These are phyloP conservation scores for Corticium candelabrum DNA, from an alignment of 37 sponge, comb jelly and placozoan genomes.

Conservation along the genomic window DNA sequence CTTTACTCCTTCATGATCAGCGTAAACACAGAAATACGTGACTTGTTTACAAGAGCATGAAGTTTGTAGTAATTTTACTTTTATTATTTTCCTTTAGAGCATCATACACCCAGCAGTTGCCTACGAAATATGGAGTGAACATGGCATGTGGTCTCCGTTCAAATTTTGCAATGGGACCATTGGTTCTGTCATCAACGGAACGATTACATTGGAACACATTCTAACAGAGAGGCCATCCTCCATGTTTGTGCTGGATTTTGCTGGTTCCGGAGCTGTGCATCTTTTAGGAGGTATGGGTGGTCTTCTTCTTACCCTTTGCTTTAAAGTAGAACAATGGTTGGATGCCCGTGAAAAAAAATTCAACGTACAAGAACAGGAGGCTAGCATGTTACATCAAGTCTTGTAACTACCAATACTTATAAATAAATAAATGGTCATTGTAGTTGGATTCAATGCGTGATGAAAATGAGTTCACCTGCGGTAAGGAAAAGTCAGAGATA, in stretches of 20 bases:
- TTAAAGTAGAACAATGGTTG: too few species aligned
- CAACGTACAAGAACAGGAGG: too few species aligned
- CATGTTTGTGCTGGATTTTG: background rate
- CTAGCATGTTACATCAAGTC: too few species aligned
- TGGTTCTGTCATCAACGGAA: background rate
- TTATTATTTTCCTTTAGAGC: background rate
- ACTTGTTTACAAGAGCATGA: too few species aligned
- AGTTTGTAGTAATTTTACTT: too few species aligned
- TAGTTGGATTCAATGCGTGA: too few species aligned
- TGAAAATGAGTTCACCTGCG: too few species aligned
- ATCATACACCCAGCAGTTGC: constrained; percentile 10
- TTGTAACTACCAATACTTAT: too few species aligned
- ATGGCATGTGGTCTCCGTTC: background rate
- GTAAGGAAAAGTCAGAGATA: too few species aligned
- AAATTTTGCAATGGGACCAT: constrained; percentile 6
- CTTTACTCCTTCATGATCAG: constrained; percentile 80
- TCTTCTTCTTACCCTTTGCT: constrained; percentile 1
- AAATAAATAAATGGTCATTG: too few species aligned
- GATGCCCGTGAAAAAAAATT: too few species aligned
- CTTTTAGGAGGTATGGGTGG: constrained; percentile 13
- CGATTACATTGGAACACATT: background rate
- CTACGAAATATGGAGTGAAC: background rate
- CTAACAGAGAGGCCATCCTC: background rate
- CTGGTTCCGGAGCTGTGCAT: constrained; percentile 8
- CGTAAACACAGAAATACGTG: constrained; percentile 24